A percentile compares a stretch with the other conserved stretches of the same genome.
Conservation (phyloP, 2,888 invertebrate species). For the Melinaea menophilus region DNA sequence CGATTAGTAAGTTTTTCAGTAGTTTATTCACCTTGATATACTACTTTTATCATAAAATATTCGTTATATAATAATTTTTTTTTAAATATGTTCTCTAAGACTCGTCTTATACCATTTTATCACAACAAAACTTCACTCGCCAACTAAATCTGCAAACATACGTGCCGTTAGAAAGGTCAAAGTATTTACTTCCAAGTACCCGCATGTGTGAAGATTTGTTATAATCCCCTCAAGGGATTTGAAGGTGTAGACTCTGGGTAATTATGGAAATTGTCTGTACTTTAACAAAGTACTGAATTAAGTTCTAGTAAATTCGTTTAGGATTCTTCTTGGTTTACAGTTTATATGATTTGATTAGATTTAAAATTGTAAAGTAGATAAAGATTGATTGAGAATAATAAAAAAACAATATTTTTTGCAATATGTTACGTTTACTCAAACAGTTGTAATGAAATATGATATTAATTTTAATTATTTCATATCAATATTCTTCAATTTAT, state of each 20-base stretch:
- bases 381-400: too few relatives aligned
- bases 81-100: conserved; percentile 4
- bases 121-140: conserved; percentile 23
- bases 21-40: too few relatives aligned
- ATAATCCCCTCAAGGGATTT: conserved; percentile 33
- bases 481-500: too few relatives aligned
- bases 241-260: conserved; percentile 29
- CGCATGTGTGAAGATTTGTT: conserved; percentile 35
- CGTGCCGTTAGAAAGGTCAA: conserved; percentile 37
- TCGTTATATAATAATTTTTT: too few relatives aligned
- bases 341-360: background rate
- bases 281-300: conserved; percentile 16
- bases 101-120: conserved; percentile 13
- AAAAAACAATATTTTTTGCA: too few relatives aligned
- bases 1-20: too few relatives aligned
- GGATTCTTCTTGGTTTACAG: background rate
- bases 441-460: too few relatives aligned
- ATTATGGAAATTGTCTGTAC: conserved; percentile 35
- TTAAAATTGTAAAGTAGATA: too few relatives aligned
- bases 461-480: too few relatives aligned
- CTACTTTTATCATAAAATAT: too few relatives aligned
- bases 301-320: conserved; percentile 5
- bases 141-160: conserved; percentile 35
- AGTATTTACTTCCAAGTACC: conserved; percentile 36
- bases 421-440: too few relatives aligned